These are phyloP conservation scores for Apamea monoglypha DNA, from an alignment of 2,888 invertebrate genomes.

Conservation along the genomic window DNA sequence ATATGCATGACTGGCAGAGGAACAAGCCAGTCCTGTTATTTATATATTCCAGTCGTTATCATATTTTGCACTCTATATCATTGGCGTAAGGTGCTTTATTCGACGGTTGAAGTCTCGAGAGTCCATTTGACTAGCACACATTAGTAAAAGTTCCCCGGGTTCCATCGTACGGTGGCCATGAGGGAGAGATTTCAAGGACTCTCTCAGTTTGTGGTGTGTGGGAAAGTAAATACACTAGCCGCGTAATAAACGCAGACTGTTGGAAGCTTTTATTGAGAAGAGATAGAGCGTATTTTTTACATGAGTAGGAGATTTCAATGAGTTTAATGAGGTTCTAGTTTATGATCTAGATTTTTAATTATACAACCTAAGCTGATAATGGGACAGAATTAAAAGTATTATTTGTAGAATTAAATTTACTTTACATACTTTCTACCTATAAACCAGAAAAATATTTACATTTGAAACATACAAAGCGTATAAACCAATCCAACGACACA, in stretches of 20 bases:
- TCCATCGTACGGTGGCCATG: conserved; percentile 78
- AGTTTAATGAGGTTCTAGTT: neutral
- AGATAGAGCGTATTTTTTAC: neutral
- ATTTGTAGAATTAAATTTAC: neutral
- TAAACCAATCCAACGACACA: conserved; percentile 37
- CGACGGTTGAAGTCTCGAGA: conserved; percentile 80
- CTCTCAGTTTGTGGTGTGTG: conserved; percentile 59
- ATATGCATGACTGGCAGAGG: conserved; percentile 87
- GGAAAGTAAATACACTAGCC: conserved; percentile 46
- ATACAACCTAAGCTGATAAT: neutral
- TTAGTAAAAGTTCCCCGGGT: conserved; percentile 88
- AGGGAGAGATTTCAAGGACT: conserved; percentile 62
- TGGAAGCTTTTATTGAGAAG: conserved; percentile 40
- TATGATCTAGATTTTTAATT: neutral
- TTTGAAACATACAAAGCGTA: conserved; percentile 6
- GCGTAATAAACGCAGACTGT: conserved; percentile 33
- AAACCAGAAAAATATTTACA: neutral
- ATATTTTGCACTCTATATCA: conserved; percentile 77
- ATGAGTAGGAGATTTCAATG: neutral
- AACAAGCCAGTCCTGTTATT: conserved; percentile 76
- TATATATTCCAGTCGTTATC: conserved; percentile 71
- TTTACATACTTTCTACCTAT: neutral
- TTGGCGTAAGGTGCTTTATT: conserved; percentile 79
- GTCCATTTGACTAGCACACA: conserved; percentile 90
- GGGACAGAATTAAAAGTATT: neutral